Conservation (phyloP, 2,888 invertebrate genomes). For the Mythimna vitellina region DNA sequence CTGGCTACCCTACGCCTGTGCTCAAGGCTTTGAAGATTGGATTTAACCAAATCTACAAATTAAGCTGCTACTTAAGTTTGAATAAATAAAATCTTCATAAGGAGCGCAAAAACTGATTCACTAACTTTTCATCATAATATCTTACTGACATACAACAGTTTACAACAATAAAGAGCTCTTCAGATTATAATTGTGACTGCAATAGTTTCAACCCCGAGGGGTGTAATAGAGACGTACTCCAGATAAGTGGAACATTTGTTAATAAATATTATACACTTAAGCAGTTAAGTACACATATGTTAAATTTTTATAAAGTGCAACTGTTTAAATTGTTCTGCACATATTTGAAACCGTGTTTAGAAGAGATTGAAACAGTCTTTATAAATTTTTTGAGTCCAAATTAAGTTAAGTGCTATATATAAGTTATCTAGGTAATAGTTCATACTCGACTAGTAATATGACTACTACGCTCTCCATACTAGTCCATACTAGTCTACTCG, state of each 20-base stretch:
- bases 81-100: too few species aligned
- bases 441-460: too few species aligned
- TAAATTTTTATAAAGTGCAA: constrained; percentile 39
- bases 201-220: constrained; percentile 42
- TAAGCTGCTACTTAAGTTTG: too few species aligned
- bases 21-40: too few species aligned
- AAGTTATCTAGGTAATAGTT: too few species aligned
- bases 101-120: not conserved
- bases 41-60: too few species aligned
- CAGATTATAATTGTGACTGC: constrained; percentile 31
- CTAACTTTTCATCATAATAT: not conserved
- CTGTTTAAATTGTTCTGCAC: constrained; percentile 5
- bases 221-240: constrained; percentile 52
- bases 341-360: not conserved
- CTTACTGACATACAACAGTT: constrained; percentile 23
- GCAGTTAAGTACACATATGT: constrained; percentile 32
- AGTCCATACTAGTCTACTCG: too few species aligned
- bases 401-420: too few species aligned
- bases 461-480: too few species aligned
- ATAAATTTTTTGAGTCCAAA: too few species aligned
- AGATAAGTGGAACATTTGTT: constrained; percentile 57
- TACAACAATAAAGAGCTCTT: constrained; percentile 27
- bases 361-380: not conserved
- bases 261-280: constrained; percentile 45
- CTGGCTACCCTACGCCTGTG: too few species aligned